Conservation (phyloP, 2,888 invertebrate genomes). For the Andrena marginata region DNA sequence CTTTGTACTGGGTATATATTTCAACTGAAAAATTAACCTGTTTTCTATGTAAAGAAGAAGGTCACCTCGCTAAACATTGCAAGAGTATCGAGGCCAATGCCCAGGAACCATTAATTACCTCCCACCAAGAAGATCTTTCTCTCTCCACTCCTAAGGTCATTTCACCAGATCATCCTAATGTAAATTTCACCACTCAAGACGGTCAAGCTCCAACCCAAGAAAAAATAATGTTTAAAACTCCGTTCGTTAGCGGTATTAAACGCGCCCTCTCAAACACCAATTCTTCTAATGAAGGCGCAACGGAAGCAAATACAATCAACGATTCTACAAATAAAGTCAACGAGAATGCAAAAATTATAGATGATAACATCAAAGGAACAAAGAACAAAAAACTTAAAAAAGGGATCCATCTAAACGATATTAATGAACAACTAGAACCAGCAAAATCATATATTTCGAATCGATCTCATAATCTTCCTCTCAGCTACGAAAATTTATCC, state of each 20-base stretch:
- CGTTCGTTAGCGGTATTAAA: background rate
- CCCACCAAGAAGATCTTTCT: background rate
- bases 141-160: too few species aligned
- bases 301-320: background rate
- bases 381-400: background rate
- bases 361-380: background rate
- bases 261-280: background rate
- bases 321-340: background rate
- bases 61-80: background rate
- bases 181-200: background rate
- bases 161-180: background rate
- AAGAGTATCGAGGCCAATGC: background rate
- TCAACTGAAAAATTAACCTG: constrained; percentile 5
- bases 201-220: background rate
- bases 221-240: background rate
- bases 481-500: background rate
- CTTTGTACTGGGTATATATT: background rate
- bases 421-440: background rate
- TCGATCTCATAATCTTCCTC: background rate
- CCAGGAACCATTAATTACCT: background rate
- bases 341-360: background rate
- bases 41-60: background rate
- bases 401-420: background rate
- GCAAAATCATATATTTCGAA: background rate
- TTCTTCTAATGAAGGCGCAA: background rate